Evolutionary conservation across 2,113 vertebrate species (phyloP).

Genomic region (Tupaia chinensis): DNA sequence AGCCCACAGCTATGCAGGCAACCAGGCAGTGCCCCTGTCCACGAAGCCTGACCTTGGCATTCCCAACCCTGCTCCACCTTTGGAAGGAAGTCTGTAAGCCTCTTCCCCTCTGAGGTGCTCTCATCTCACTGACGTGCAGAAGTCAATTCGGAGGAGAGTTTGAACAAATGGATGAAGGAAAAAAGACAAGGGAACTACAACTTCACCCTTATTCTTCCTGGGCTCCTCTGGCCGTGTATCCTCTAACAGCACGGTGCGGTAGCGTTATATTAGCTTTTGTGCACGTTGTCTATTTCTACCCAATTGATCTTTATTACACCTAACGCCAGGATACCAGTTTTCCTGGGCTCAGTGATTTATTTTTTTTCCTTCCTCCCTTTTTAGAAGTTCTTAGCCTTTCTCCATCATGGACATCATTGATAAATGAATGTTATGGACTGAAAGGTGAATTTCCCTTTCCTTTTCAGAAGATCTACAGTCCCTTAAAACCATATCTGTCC

Average conservation of each 20-base stretch:
- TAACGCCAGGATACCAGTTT: background rate
- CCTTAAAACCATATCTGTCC: background rate
- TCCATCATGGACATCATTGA: background rate
- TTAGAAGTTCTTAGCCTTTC: background rate
- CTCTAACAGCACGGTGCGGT: no score
- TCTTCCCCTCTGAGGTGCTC: accelerated
- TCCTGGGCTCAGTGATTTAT: background rate
- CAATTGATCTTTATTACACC: background rate
- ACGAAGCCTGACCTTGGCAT: background rate
- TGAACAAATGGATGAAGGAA: background rate
- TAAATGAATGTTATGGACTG: background rate
- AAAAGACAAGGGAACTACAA: background rate
- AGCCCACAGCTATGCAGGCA: background rate
- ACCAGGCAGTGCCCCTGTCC: background rate
- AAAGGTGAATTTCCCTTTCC: background rate
- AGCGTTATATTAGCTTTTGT: background rate
- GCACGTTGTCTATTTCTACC: background rate
- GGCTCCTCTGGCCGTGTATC: background rate
- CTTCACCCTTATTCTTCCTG: background rate
- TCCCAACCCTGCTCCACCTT: background rate
- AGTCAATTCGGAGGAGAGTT: background rate
- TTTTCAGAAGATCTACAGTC: background rate
- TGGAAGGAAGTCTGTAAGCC: background rate
- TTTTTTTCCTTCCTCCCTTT: slow-evolving; percentile 11
- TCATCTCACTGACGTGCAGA: background rate